phyloP scores from a whole-genome alignment of 2,113 vertebrate genomes.

The Mus pahari region DNA sequence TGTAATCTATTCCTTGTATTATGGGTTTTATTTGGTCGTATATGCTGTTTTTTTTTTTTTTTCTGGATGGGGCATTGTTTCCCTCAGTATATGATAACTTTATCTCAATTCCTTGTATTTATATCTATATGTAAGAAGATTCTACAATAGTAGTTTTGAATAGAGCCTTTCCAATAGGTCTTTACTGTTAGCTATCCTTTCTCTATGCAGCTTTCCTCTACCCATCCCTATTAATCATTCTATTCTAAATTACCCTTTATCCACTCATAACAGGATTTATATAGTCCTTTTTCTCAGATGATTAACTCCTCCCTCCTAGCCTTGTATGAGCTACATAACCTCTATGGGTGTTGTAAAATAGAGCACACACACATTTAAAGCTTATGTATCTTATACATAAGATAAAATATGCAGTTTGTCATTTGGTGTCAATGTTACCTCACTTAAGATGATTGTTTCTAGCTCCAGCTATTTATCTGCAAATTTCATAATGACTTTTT shows the following conservation, averaged over 20 bases:
- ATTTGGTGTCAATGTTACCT: neutral
- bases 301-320: neutral
- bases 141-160: neutral
- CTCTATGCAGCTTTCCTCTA: neutral
- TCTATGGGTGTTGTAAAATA: too few species aligned
- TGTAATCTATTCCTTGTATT: neutral
- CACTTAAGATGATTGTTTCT: neutral
- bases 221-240: too few species aligned
- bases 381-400: neutral
- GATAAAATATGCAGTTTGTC: neutral
- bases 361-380: neutral
- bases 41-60: neutral
- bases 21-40: neutral
- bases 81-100: neutral
- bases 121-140: neutral
- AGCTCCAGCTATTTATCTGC: neutral
- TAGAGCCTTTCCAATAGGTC: neutral
- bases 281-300: neutral
- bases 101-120: neutral
- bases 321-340: too few species aligned
- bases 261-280: neutral
- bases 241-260: neutral
- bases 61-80: too few species aligned
- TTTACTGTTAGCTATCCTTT: neutral
- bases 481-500: neutral